Percentiles rank a stretch among this genome's conserved stretches.
phyloP scores from a whole-genome alignment of 2,113 vertebrate species.

The Centropus bengalensis region DNA sequence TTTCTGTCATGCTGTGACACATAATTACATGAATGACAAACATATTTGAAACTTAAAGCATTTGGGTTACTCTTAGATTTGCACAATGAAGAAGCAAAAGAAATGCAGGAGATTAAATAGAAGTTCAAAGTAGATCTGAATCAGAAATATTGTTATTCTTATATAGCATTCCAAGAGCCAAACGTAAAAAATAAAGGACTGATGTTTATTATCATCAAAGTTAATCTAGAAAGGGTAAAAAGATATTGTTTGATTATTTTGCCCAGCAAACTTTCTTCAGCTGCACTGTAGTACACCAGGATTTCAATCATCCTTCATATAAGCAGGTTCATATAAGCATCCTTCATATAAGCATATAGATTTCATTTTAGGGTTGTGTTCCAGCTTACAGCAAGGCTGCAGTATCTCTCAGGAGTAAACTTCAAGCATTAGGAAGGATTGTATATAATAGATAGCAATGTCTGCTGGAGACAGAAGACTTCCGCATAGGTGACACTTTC shows the following conservation, averaged over 20 bases:
- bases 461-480: neutral
- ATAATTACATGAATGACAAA: slow-evolving; percentile 6
- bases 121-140: neutral
- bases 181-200: neutral
- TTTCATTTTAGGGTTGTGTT: neutral
- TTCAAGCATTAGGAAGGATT: neutral
- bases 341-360: neutral
- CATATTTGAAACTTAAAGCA: neutral
- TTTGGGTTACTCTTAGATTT: neutral
- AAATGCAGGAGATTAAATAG: neutral
- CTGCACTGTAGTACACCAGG: neutral
- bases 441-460: neutral
- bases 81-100: neutral
- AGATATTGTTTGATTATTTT: neutral
- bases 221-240: neutral
- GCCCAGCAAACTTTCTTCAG: neutral
- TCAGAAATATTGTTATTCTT: neutral
- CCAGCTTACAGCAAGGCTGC: neutral
- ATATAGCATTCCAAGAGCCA: neutral
- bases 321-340: neutral
- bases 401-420: neutral
- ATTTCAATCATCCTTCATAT: neutral
- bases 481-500: neutral
- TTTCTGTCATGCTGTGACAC: neutral
- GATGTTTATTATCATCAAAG: neutral